Conservation (phyloP, 2,888 invertebrate genomes). For the Dione juno region DNA sequence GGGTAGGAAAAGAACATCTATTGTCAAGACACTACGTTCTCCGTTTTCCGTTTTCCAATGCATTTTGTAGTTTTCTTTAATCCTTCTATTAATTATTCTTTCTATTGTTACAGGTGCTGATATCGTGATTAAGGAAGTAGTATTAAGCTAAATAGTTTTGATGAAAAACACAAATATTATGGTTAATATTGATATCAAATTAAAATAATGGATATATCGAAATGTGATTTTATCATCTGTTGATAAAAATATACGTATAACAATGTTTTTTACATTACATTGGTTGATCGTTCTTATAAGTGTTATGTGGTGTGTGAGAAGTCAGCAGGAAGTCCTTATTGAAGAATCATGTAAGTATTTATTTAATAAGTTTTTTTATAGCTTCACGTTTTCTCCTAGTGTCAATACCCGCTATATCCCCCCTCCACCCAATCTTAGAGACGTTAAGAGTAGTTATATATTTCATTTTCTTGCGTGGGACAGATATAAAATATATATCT, state of each 20-base stretch:
- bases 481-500: too few species aligned
- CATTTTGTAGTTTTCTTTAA: neutral
- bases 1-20: too few species aligned
- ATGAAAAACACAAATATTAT: too few species aligned
- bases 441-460: too few species aligned
- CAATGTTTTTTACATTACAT: constrained; percentile 14
- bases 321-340: constrained; percentile 36
- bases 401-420: too few species aligned
- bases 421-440: too few species aligned
- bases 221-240: neutral
- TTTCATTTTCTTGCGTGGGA: too few species aligned
- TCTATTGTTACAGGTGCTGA: constrained; percentile 15
- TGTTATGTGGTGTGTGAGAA: constrained; percentile 26
- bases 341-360: constrained; percentile 37
- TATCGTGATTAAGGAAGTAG: neutral
- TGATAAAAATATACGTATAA: neutral
- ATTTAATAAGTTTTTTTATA: neutral
- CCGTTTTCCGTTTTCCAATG: too few species aligned
- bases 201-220: neutral
- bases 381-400: neutral
- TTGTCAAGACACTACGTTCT: too few species aligned
- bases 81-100: neutral
- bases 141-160: too few species aligned
- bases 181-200: neutral
- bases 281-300: constrained; percentile 10